Evolutionary conservation across 2,797 vertebrate genomes (phyloP).

Genomic region (Bryconaethiops microstoma): DNA sequence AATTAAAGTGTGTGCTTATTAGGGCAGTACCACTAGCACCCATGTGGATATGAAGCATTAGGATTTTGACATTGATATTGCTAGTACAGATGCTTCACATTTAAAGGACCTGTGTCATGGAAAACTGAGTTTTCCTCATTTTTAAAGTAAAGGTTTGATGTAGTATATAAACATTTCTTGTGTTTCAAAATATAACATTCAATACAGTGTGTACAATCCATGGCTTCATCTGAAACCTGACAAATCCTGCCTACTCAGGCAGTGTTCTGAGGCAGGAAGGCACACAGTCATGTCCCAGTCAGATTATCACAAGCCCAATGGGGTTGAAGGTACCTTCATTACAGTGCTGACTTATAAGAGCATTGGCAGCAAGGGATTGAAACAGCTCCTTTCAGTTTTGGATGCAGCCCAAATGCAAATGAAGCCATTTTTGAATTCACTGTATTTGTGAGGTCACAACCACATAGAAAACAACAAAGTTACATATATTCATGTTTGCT

Average conservation of each 20-base stretch:
- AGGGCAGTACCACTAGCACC: conserved; percentile 47
- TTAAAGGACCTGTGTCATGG: neutral
- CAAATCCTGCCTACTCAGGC: too few relatives aligned
- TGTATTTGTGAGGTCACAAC: neutral
- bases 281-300: too few relatives aligned
- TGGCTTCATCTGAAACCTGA: too few relatives aligned
- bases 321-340: too few relatives aligned
- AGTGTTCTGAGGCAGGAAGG: too few relatives aligned
- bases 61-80: conserved; percentile 76
- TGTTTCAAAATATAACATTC: neutral
- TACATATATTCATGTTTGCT: neutral
- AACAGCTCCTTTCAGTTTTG: too few relatives aligned
- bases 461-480: neutral
- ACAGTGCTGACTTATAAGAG: too few relatives aligned
- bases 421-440: neutral
- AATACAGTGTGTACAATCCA: too few relatives aligned
- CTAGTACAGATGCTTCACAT: conserved; percentile 4
- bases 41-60: conserved; percentile 29
- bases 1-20: conserved; percentile 82
- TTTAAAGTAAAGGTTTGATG: neutral
- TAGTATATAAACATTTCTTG: neutral
- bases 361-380: too few relatives aligned
- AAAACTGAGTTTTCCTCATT: neutral
- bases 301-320: too few relatives aligned
- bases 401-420: neutral